Percentiles rank a stretch among this genome's conserved stretches.
Evolutionary conservation across 2,888 invertebrate genomes (phyloP).

Genomic region (Teleogryllus oceanicus): DNA sequence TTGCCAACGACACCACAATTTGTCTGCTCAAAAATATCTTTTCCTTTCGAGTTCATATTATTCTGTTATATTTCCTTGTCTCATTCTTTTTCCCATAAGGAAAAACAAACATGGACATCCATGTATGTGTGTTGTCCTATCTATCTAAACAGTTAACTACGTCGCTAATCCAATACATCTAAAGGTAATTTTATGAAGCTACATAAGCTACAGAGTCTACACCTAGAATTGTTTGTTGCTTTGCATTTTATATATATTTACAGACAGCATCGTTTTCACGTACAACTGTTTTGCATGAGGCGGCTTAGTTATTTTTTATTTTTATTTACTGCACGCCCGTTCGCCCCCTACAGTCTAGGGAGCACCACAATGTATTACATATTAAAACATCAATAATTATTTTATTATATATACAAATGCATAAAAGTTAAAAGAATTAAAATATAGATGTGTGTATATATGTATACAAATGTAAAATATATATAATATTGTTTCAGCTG

Average conservation of each 20-base stretch:
- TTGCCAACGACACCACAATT: conserved; percentile 11
- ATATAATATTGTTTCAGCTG: conserved; percentile 35
- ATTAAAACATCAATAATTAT: conserved; percentile 49
- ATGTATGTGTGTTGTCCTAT: conserved; percentile 26
- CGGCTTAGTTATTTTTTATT: conserved; percentile 19
- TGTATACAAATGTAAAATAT: conserved; percentile 37
- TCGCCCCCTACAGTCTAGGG: neutral
- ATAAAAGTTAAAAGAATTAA: conserved; percentile 49
- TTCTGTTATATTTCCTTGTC: conserved; percentile 18
- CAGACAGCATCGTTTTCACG: conserved; percentile 31
- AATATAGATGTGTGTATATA: conserved; percentile 37
- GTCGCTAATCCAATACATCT: conserved; percentile 33
- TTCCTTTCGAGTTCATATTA: neutral
- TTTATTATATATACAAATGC: conserved; percentile 47
- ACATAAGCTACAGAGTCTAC: conserved; percentile 32
- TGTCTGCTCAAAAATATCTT: neutral
- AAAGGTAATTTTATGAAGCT: conserved; percentile 34
- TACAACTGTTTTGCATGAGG: conserved; percentile 21
- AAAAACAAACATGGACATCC: conserved; percentile 21
- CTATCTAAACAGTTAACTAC: conserved; percentile 34
- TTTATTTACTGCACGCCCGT: neutral
- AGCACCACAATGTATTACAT: conserved; percentile 36
- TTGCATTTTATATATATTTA: conserved; percentile 31
- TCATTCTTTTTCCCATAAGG: conserved; percentile 18
- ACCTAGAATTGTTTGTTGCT: conserved; percentile 33